Evolutionary conservation across 2,113 vertebrate species (phyloP).

Genomic region (Cheirogaleus medius): DNA sequence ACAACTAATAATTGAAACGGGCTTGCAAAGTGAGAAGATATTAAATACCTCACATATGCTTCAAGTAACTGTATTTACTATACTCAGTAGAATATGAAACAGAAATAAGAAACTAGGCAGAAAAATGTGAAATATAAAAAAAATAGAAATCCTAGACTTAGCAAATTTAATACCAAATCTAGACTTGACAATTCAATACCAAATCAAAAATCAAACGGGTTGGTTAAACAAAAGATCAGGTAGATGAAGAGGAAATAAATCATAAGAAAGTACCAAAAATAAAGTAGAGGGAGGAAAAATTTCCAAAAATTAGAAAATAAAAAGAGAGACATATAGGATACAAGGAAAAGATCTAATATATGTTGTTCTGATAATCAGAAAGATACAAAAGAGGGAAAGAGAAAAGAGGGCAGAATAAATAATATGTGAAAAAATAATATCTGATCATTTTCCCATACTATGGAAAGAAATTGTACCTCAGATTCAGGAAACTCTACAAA

Average conservation of each 20-base stretch:
- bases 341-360: not conserved
- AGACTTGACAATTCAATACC: not conserved
- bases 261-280: not conserved
- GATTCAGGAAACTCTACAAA: not conserved
- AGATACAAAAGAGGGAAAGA: not conserved
- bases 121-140: not conserved
- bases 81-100: not conserved
- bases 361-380: not conserved
- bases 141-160: not conserved
- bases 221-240: not conserved
- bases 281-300: not conserved
- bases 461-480: not conserved
- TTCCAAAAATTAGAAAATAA: not conserved
- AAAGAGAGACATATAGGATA: not conserved
- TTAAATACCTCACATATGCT: not conserved
- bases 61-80: not conserved
- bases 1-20: not conserved
- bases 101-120: not conserved
- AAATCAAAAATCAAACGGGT: not conserved
- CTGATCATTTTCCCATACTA: not conserved
- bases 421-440: not conserved
- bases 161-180: not conserved
- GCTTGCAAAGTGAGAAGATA: not conserved
- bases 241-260: not conserved
- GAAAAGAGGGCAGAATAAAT: not conserved